Base-by-base conservation (phyloP, 2,888 invertebrate genomes). In the Drosophila multiciliata region DNA sequence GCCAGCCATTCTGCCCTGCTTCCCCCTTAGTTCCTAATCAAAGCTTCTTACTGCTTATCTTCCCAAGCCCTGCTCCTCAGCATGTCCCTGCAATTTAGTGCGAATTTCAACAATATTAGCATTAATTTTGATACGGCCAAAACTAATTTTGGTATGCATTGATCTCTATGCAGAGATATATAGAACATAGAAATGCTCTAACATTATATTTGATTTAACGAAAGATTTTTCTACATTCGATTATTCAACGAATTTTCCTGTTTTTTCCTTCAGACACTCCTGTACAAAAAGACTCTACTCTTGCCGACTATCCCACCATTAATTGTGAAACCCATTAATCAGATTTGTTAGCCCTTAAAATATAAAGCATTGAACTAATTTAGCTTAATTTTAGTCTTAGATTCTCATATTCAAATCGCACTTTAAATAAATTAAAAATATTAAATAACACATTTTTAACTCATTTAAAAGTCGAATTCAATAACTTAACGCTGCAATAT, bases 31-130 rank as follows among this genome's bases (percentile, higher is more conserved):
- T 32, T 42, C 26, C 33, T 63, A 58, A 35, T 54, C 58, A 64
- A 64, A 35, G 32, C 49, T 26, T n/a, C 36, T 35, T 29, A 15
- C 26, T 26, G 32, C 4, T 23, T 40, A 9, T 9, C 35, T 35
- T 9, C 26, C 1, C 62, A 35, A 35, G 35, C 57, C 42, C 42
- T 42, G 35, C 32, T 55, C 40, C 26, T 54, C 20, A 65, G 45
- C 60, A 52, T 63, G 36, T 23, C 63, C 65, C 61, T 73, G 49
- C 54, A 80, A 80, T 77, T 77, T 71, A 26, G 71, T 66, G 73
- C 78, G 55, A 66, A 72, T 66, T 76, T 77, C 40, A 55, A 49
- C 61, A 38, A 58, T 45, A 53, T 66, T 72, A 50, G 49, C 53
- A 62, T 23, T 23, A 73, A 73, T 78, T 75, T 62, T 49, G 33